These are phyloP conservation scores for Emys orbicularis DNA, from an alignment of 2,797 vertebrate genomes.

Conservation along the genomic window DNA sequence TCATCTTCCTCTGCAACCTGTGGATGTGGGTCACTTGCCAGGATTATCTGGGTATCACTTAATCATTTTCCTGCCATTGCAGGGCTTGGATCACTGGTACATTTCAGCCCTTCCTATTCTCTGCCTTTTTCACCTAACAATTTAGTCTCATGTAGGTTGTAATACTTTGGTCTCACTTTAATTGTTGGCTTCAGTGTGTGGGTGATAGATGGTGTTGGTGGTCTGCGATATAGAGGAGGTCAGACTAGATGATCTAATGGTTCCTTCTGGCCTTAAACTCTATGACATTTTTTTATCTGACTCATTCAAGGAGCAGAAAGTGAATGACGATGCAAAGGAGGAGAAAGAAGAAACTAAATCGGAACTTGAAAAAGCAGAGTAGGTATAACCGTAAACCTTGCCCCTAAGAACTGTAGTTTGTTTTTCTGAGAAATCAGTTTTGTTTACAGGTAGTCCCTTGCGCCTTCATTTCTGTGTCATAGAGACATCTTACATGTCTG, in stretches of 20 bases:
- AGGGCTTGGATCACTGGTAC: background rate
- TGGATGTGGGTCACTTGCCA: background rate
- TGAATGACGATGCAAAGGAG: constrained; percentile 85
- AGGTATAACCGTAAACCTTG: constrained; percentile 68
- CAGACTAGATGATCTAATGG: background rate
- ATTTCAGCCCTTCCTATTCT: background rate
- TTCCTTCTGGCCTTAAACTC: background rate
- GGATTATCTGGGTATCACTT: background rate
- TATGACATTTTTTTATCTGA: background rate
- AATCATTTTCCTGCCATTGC: background rate
- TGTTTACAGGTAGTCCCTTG: background rate
- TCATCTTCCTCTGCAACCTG: background rate
- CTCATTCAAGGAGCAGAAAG: constrained; percentile 82
- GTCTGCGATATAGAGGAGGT: background rate
- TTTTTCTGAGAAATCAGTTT: background rate
- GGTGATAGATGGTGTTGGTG: background rate
- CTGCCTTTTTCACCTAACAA: background rate
- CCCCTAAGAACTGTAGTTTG: background rate
- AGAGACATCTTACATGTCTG: background rate
- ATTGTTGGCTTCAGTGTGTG: background rate
- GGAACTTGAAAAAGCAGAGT: constrained; percentile 90
- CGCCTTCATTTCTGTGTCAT: background rate
- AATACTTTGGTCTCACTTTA: background rate
- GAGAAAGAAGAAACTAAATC: constrained; percentile 83
- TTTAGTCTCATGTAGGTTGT: background rate